Evolutionary conservation across 2,888 invertebrate genomes (phyloP).

Genomic region (Calliphora vomitoria): DNA sequence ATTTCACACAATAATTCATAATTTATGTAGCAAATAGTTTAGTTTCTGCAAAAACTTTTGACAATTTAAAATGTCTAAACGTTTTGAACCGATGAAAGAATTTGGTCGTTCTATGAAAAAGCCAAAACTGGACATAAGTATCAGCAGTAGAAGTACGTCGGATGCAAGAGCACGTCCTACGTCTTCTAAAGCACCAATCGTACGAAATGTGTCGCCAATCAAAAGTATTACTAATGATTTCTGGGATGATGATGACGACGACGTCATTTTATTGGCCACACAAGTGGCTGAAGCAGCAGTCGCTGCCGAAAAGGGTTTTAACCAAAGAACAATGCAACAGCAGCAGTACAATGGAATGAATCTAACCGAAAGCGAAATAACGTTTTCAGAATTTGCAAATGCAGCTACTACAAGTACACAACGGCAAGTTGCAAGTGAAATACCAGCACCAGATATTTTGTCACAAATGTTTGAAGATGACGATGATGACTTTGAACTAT

Average conservation of each 20-base stretch:
- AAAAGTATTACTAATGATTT: constrained; percentile 76
- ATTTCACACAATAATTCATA: background rate
- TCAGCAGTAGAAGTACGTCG: constrained; percentile 74
- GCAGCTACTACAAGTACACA: constrained; percentile 81
- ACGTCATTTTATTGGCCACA: constrained; percentile 82
- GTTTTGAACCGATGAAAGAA: constrained; percentile 79
- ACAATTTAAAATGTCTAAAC: constrained; percentile 78
- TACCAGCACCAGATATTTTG: constrained; percentile 70
- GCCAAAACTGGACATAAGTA: constrained; percentile 80
- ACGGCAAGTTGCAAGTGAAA: constrained; percentile 52
- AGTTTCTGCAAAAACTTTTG: background rate
- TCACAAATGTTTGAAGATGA: constrained; percentile 79
- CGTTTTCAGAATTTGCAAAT: constrained; percentile 79
- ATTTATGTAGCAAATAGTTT: background rate
- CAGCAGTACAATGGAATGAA: constrained; percentile 9
- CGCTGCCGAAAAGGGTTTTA: constrained; percentile 64
- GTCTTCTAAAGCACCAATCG: constrained; percentile 11
- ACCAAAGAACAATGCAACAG: constrained; percentile 31
- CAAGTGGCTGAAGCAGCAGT: constrained; percentile 81
- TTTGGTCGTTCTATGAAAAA: constrained; percentile 80
- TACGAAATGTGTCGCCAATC: constrained; percentile 32
- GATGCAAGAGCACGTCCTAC: background rate
- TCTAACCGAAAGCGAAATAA: constrained; percentile 77
- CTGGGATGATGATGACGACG: constrained; percentile 83
- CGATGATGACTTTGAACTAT: constrained; percentile 75